Percentiles rank a stretch among this genome's conserved stretches.
Conservation (phyloP, 2,797 vertebrate species). For the Lithobates sylvaticus region DNA sequence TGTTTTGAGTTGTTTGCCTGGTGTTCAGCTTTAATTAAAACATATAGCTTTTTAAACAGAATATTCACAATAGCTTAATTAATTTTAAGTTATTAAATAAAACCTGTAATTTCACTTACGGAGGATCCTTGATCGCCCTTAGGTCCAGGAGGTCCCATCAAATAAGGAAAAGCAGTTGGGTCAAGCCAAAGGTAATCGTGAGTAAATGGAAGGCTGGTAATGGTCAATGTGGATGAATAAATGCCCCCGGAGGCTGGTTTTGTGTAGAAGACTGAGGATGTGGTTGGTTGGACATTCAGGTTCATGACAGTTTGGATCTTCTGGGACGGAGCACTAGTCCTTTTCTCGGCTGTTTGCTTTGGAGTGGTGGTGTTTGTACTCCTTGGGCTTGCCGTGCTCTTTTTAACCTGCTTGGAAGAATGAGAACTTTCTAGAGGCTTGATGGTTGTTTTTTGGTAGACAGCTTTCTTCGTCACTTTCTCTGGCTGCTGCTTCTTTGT, state of each 20-base stretch:
- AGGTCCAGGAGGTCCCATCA: slow-evolving; percentile 83
- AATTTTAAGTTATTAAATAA: too few relatives aligned
- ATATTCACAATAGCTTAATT: not conserved
- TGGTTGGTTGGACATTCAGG: slow-evolving; percentile 70
- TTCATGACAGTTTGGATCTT: slow-evolving; percentile 68
- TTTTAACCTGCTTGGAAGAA: slow-evolving; percentile 53
- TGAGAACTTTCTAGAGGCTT: not conserved
- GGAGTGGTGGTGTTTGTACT: slow-evolving; percentile 56
- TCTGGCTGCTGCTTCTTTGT: slow-evolving; percentile 53
- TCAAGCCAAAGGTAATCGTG: slow-evolving; percentile 83
- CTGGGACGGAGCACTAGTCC: slow-evolving; percentile 5
- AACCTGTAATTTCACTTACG: slow-evolving; percentile 78
- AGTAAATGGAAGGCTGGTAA: slow-evolving; percentile 75
- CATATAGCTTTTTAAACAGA: too few relatives aligned
- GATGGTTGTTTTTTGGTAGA: slow-evolving; percentile 60
- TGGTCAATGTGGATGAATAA: slow-evolving; percentile 66
- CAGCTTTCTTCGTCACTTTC: slow-evolving; percentile 68
- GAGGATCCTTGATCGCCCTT: slow-evolving; percentile 91
- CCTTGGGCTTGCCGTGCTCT: slow-evolving; percentile 63
- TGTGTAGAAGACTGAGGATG: slow-evolving; percentile 68
- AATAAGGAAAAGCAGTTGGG: slow-evolving; percentile 81
- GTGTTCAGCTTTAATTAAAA: too few relatives aligned
- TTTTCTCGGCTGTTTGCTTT: slow-evolving; percentile 39
- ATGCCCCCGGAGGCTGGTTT: slow-evolving; percentile 65
- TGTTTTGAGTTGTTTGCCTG: too few relatives aligned